Conservation (phyloP, 2,113 vertebrate genomes). For the Muntiacus reevesi region DNA sequence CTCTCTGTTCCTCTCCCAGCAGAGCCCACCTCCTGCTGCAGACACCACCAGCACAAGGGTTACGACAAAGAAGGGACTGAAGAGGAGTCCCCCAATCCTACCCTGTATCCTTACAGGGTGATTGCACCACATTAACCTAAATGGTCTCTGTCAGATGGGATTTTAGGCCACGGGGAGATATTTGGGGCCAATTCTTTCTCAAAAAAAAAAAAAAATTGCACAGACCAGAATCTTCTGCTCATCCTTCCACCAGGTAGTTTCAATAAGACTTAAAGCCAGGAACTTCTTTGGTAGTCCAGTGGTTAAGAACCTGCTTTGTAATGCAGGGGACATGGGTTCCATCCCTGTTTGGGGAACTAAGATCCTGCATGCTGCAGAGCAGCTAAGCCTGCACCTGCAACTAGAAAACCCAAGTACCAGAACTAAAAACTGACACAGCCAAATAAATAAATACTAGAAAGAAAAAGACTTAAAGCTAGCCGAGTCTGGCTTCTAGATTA, state of each 20-base stretch:
- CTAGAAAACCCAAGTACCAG: background rate
- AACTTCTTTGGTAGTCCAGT: background rate
- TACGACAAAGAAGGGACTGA: background rate
- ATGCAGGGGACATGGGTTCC: background rate
- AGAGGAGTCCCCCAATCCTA: rapidly evolving
- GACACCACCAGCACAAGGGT: background rate
- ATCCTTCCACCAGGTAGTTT: background rate
- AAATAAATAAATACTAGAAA: background rate
- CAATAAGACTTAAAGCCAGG: background rate
- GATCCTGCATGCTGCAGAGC: background rate
- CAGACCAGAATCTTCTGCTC: background rate
- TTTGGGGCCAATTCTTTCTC: background rate
- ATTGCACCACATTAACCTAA: background rate
- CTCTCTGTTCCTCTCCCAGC: background rate
- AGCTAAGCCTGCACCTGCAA: background rate
- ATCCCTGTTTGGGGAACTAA: background rate
- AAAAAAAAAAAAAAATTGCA: background rate
- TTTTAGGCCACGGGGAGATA: background rate
- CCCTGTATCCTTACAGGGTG: background rate
- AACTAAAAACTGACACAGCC: background rate
- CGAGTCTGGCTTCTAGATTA: background rate
- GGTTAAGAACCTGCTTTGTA: background rate
- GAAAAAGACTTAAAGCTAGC: background rate
- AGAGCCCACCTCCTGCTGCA: background rate
- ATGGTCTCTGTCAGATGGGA: background rate